Evolutionary conservation across 2,113 vertebrate species (phyloP).

Genomic region (Podocnemis expansa): DNA sequence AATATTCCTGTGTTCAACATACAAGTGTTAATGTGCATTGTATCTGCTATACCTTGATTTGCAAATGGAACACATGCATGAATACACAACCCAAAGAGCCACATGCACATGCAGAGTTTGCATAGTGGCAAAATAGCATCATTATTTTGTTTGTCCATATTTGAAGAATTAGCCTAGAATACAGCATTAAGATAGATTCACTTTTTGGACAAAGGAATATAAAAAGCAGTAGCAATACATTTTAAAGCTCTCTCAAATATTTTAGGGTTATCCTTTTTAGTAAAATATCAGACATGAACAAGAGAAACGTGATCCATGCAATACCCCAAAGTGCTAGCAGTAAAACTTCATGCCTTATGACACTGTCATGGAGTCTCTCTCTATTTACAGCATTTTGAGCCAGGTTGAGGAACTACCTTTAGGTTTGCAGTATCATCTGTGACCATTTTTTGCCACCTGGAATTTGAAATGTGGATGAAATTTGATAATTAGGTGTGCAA

Average conservation of each 20-base stretch:
- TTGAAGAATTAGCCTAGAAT: rapidly evolving
- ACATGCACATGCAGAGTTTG: neutral
- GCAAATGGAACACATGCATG: rapidly evolving
- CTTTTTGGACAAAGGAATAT: neutral
- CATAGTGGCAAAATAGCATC: neutral
- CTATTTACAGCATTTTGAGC: neutral
- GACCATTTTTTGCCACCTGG: neutral
- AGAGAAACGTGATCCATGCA: neutral
- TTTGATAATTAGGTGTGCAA: neutral
- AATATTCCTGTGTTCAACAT: rapidly evolving
- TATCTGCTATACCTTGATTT: neutral
- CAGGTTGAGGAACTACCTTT: neutral
- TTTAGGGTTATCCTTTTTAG: neutral
- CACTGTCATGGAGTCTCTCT: rapidly evolving
- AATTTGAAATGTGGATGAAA: neutral
- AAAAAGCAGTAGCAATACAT: rapidly evolving
- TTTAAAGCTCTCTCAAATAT: neutral
- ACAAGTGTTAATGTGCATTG: rapidly evolving
- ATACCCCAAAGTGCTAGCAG: neutral
- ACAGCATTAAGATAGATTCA: rapidly evolving
- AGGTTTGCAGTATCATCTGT: neutral
- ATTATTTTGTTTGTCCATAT: neutral
- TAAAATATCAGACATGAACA: neutral
- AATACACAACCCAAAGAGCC: neutral
- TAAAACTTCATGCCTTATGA: neutral